phyloP scores from a whole-genome alignment of 2,797 vertebrate species.

The Mormyrops boulengeri region DNA sequence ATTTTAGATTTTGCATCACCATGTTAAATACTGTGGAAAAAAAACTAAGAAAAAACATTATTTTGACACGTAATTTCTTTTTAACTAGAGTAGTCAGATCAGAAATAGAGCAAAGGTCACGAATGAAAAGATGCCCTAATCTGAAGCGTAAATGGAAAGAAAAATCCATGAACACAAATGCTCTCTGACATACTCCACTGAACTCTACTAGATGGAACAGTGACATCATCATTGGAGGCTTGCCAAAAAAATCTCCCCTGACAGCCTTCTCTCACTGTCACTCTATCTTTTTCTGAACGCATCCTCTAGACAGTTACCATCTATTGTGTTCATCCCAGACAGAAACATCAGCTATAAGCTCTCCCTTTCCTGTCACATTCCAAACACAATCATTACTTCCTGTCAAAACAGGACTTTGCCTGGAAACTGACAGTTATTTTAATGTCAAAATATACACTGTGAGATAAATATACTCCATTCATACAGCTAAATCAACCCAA shows the following conservation, averaged over 20 bases:
- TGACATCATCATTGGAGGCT: neutral
- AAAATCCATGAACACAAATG: neutral
- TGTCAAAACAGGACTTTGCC: neutral
- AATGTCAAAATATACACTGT: constrained; percentile 6
- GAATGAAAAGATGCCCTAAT: neutral
- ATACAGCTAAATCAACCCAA: neutral
- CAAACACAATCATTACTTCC: neutral
- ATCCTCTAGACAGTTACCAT: constrained; percentile 13
- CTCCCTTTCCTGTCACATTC: constrained; percentile 25
- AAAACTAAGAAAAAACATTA: neutral
- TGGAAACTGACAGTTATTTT: neutral
- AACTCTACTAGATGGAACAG: neutral
- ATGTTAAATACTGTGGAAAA: neutral
- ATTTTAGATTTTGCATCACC: neutral
- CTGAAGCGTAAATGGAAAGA: neutral
- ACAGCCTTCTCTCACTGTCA: constrained; percentile 6
- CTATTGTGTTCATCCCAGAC: constrained; percentile 16
- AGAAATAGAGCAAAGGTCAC: neutral
- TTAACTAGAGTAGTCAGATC: neutral
- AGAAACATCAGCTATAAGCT: constrained; percentile 12
- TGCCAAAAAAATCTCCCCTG: constrained; percentile 5
- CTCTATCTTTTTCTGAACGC: constrained; percentile 15
- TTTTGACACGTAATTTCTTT: neutral
- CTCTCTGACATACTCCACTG: neutral
- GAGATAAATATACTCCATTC: neutral